Evolutionary conservation across 2,797 vertebrate genomes (phyloP).

Genomic region (Alca torda): DNA sequence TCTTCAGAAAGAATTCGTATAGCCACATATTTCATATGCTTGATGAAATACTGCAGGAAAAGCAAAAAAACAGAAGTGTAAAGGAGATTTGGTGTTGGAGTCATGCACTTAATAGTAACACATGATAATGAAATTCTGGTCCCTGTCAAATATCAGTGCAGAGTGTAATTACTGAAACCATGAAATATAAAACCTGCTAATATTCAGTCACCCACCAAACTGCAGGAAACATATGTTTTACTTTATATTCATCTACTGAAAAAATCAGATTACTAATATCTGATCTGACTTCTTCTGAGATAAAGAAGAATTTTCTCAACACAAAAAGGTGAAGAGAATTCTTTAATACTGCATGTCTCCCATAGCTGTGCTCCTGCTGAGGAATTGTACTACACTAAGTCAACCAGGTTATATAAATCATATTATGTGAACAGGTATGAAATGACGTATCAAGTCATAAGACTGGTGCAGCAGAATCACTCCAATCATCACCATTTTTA

Average conservation of each 20-base stretch:
- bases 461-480: background rate
- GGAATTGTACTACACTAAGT: background rate
- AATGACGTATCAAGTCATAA: background rate
- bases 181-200: background rate
- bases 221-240: background rate
- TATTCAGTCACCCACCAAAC: background rate
- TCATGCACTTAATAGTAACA: background rate
- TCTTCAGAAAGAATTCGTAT: background rate
- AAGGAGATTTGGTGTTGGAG: background rate
- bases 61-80: background rate
- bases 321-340: background rate
- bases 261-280: background rate
- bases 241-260: background rate
- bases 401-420: background rate
- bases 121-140: background rate
- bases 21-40: background rate
- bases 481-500: background rate
- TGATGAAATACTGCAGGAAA: background rate
- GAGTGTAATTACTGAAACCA: background rate
- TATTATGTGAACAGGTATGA: background rate
- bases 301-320: background rate
- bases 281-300: background rate
- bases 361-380: background rate
- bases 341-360: background rate
- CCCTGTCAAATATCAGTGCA: background rate